Percentiles rank a stretch among this genome's conserved stretches.
Conservation (phyloP, 1,140 invertebrate genomes). For the Spodoptera litura region DNA sequence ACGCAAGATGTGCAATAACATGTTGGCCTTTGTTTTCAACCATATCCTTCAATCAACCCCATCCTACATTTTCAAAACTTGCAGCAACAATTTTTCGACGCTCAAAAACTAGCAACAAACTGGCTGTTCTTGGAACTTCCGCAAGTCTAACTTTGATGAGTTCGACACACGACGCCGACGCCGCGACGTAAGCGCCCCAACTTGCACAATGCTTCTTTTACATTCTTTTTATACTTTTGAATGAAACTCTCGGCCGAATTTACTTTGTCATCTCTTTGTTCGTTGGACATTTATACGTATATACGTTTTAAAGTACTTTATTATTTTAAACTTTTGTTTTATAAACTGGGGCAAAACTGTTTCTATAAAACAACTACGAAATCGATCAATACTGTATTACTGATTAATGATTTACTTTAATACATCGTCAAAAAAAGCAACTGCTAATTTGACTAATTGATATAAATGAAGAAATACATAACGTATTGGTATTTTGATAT, state of each 20-base stretch:
- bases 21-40: neutral
- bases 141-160: slow-evolving; percentile 66
- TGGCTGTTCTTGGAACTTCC: slow-evolving; percentile 41
- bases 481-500: too few species aligned
- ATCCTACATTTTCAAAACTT: slow-evolving; percentile 15
- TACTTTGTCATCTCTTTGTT: slow-evolving; percentile 55
- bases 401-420: too few species aligned
- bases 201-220: slow-evolving; percentile 62
- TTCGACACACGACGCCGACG: slow-evolving; percentile 64
- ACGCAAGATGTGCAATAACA: too few species aligned
- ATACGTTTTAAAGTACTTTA: neutral
- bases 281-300: slow-evolving; percentile 16
- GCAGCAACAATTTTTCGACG: slow-evolving; percentile 36
- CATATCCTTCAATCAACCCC: neutral
- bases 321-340: neutral
- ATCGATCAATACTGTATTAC: too few species aligned
- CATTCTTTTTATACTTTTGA: slow-evolving; percentile 55
- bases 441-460: too few species aligned
- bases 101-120: slow-evolving; percentile 46
- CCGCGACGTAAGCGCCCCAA: slow-evolving; percentile 56
- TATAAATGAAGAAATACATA: too few species aligned
- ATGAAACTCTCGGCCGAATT: slow-evolving; percentile 59
- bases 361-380: too few species aligned
- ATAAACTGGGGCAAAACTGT: too few species aligned
- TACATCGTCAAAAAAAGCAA: too few species aligned